Evolutionary conservation across 2,113 vertebrate species (phyloP).

Genomic region (Phrynosoma blainvillii): DNA sequence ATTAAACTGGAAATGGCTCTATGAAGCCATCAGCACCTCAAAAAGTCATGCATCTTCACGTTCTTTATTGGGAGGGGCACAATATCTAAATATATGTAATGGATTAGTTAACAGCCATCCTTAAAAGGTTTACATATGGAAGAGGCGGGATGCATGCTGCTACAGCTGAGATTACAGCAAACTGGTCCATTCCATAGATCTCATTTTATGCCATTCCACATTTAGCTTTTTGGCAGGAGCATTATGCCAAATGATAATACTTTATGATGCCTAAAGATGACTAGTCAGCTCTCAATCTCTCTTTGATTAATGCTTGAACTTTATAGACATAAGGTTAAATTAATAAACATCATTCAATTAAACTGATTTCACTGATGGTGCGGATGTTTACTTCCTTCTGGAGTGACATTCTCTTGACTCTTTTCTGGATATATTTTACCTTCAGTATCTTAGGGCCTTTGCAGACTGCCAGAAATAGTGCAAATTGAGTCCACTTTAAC

Average conservation of each 20-base stretch:
- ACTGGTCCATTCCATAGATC: not conserved
- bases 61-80: not conserved
- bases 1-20: not conserved
- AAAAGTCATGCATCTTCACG: not conserved
- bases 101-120: not conserved
- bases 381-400: not conserved
- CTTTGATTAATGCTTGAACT: conserved; percentile 70
- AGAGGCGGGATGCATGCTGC: not conserved
- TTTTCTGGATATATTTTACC: not conserved
- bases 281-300: conserved; percentile 59
- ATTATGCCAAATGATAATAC: conserved; percentile 53
- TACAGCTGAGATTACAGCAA: too few relatives aligned
- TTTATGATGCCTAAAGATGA: conserved; percentile 68
- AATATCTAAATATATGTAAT: not conserved
- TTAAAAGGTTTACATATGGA: not conserved
- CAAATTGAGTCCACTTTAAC: too few relatives aligned
- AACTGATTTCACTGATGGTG: conserved; percentile 25
- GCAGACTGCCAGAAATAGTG: too few relatives aligned
- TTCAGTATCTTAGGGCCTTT: not conserved
- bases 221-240: conserved; percentile 11
- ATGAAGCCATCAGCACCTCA: not conserved
- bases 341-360: conserved; percentile 64
- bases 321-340: conserved; percentile 64
- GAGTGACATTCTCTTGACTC: not conserved
- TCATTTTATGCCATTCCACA: not conserved